Base-by-base conservation (phyloP, 2,113 vertebrate species). In the Jaculus jaculus region DNA sequence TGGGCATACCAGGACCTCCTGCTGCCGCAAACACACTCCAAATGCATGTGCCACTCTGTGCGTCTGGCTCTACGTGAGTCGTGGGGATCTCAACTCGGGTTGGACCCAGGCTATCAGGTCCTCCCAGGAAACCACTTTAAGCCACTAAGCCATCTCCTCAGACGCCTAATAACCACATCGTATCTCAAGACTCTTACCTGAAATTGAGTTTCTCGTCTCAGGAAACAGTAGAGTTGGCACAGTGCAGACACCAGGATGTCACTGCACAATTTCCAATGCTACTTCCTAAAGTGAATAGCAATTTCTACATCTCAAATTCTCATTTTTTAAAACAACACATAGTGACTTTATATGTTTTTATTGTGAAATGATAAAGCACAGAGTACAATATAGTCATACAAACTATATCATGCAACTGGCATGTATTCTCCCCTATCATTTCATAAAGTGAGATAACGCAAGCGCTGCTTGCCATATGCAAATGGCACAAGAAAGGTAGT, bases 101-200 rank as follows among this genome's bases (percentile, higher is more conserved):
- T 54, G 54, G 13, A 54, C 54, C 54, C 54, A 54, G 54, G 11
- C 42, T 12, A 12, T 54, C 54, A 54, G 54, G 54, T 16, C 54
- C 54, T 54, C 54, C 42, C 10, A 54, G 15, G 54, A 54, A 54
- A 54, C 54, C 15, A 54, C 10, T 16, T 54, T 54, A 2, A 8
- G 13, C 54, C 54, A 54, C 54, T 16, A 12, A 54, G 3, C 54
- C 54, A 54, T 54, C 15, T 54, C 54, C 15, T 12, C 54, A 54
- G 54, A 54, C 54, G 2, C 54, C 61, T 7, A 18, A 51, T 24
- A 80, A 94, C 58, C 60, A 94, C 87, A 95, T 83, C 68, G n/a
- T 1, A 89, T 23, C 28, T n/a, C 7, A 69, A 73, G 39, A 65
- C 0, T 42, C 3, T 66, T 78, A 15, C 34, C 51, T 7, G 23